These are phyloP conservation scores for Sphaeridia pumilis DNA, from an alignment of 2,888 invertebrate species.

Conservation along the genomic window DNA sequence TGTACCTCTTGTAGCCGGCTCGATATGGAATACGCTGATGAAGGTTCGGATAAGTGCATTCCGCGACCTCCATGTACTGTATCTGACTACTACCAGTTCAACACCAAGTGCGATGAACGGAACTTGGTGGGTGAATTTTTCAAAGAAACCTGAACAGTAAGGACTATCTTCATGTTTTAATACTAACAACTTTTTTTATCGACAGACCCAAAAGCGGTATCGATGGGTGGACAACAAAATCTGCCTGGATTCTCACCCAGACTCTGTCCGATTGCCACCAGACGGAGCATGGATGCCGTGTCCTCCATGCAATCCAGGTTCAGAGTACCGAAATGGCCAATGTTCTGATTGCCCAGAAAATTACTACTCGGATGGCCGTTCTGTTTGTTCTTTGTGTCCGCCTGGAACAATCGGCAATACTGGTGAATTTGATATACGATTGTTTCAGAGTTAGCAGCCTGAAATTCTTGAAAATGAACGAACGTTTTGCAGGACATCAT, in stretches of 20 bases:
- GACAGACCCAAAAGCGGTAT: slow-evolving; percentile 42
- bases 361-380: slow-evolving; percentile 41
- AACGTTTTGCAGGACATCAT: slow-evolving; percentile 25
- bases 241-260: slow-evolving; percentile 42
- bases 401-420: slow-evolving; percentile 45
- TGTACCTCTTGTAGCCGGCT: slow-evolving; percentile 41
- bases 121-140: slow-evolving; percentile 38
- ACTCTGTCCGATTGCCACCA: slow-evolving; percentile 41
- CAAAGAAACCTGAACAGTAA: background rate
- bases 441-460: background rate
- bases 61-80: slow-evolving; percentile 43
- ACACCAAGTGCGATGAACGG: slow-evolving; percentile 43
- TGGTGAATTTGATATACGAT: slow-evolving; percentile 37
- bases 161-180: slow-evolving; percentile 1
- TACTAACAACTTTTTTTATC: background rate
- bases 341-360: slow-evolving; percentile 45
- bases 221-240: slow-evolving; percentile 47
- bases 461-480: background rate
- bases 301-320: slow-evolving; percentile 48
- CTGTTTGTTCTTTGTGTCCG: slow-evolving; percentile 41
- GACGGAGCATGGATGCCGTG: slow-evolving; percentile 39
- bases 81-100: slow-evolving; percentile 44
- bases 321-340: slow-evolving; percentile 40
- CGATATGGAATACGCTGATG: slow-evolving; percentile 40
- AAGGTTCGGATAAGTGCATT: slow-evolving; percentile 43